Percentiles rank a stretch among this genome's conserved stretches.
These are phyloP conservation scores for Pseudochirops corinnae DNA, from an alignment of 2,797 vertebrate genomes.

Conservation along the genomic window DNA sequence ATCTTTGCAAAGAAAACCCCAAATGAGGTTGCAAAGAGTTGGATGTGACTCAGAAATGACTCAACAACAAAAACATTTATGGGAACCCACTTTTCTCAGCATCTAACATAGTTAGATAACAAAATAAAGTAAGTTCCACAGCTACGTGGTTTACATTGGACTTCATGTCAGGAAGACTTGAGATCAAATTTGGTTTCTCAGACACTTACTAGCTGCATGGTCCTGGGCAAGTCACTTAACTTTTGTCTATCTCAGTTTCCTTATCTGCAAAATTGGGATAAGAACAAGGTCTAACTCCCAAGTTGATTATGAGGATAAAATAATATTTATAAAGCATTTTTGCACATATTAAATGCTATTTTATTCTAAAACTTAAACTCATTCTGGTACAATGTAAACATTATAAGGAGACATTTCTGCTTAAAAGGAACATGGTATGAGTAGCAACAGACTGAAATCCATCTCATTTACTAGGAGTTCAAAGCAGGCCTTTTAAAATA, in stretches of 20 bases:
- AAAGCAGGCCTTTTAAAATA: not conserved
- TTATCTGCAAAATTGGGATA: not conserved
- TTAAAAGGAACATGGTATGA: conserved; percentile 12
- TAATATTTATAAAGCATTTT: conserved; percentile 12
- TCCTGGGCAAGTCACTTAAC: not conserved
- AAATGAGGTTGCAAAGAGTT: not conserved
- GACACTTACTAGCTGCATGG: not conserved
- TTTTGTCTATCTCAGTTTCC: not conserved
- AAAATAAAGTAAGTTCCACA: not conserved
- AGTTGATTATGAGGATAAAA: not conserved
- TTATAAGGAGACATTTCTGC: not conserved
- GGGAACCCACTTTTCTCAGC: not conserved
- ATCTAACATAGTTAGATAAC: not conserved
- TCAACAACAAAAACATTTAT: not conserved
- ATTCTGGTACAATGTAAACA: not conserved
- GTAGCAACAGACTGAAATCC: not conserved
- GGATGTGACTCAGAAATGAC: not conserved
- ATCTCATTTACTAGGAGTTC: not conserved
- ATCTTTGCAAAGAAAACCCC: not conserved
- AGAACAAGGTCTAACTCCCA: not conserved
- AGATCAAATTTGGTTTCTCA: not conserved
- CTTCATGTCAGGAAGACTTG: not conserved
- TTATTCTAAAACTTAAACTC: not conserved
- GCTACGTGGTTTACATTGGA: not conserved
- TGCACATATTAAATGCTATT: not conserved